phyloP scores from a whole-genome alignment of 2,113 vertebrate genomes.

The Chaetura pelagica region DNA sequence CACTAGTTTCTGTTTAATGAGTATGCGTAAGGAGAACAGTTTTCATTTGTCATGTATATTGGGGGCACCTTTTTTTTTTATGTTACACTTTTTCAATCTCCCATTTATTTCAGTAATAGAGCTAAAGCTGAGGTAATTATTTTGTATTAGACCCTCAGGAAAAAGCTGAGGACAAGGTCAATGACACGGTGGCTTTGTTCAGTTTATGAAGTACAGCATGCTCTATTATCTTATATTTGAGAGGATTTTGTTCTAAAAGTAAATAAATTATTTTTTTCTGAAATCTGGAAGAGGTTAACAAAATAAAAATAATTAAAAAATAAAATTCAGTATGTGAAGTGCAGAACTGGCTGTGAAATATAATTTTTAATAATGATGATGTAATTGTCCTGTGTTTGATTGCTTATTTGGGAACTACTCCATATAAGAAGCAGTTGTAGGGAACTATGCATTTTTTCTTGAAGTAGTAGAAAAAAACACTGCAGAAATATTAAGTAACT shows the following conservation, averaged over 20 bases:
- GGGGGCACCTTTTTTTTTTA: rapidly evolving
- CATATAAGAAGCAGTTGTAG: neutral
- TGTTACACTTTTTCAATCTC: neutral
- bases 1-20: neutral
- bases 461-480: neutral
- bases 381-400: neutral
- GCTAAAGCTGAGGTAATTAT: neutral
- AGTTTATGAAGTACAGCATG: neutral
- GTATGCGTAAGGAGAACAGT: neutral
- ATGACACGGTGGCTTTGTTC: neutral
- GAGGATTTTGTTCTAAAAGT: neutral
- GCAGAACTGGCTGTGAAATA: neutral
- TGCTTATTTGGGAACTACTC: neutral
- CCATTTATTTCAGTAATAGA: neutral
- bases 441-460: neutral
- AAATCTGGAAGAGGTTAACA: neutral
- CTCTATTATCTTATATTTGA: neutral
- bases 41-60: neutral
- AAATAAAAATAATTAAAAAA: too few species aligned
- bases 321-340: neutral
- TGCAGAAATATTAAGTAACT: neutral
- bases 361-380: neutral
- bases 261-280: neutral
- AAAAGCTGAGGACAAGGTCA: neutral
- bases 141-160: neutral